Evolutionary conservation across 2,797 vertebrate genomes (phyloP), one percentile per base, ranked within the genome.

Genomic region (Hydrolagus colliei): DNA sequence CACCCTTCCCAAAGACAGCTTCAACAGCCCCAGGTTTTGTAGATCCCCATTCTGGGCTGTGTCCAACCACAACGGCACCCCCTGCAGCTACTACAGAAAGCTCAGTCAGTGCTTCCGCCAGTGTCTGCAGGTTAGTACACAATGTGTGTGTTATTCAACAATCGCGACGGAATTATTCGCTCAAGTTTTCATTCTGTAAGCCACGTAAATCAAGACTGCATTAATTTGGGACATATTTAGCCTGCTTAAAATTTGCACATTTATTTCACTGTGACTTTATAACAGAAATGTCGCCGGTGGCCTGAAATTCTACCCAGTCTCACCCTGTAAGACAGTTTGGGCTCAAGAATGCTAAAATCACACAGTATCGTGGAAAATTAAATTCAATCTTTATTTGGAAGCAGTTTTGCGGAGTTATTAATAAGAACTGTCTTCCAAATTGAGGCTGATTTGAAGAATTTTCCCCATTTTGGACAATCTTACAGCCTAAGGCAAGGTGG

Each of bases 51-150:
- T 91, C 96, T 91, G 95, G 93, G 88, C 94, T 95, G 90, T 93
- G 96, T 89, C 95, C 96, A 85, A 92, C 96, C 75, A 94, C 96
- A 0, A 93, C 92, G 67, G 92, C 93, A 8, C 96, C 97, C 86
- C 95, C 95, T 9, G 92, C 94, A 16, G 90, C 94, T 71, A 89
- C 93, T n/a, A 91, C 92, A 74, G 96, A 98, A 0, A 93, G 95
- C 87, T 93, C 95, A 0, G 84, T 96, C 89, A 99, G 97, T 68
- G 96, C 97, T 8, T 96, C 98, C 1, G 96, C 97, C 77, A 99
- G 97, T 71, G 94, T 99, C 87, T 99, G 98, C 96, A 99, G 98
- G 98, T 98, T 87, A 93, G 93, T 88, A 4, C 7, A 10, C 9
- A 20, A 22, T 1, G 18, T 61, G 11, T 62, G 22, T 9, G 41